Evolutionary conservation across 1,140 invertebrate species (phyloP).

Genomic region (Pygmarrhopalites habei): DNA sequence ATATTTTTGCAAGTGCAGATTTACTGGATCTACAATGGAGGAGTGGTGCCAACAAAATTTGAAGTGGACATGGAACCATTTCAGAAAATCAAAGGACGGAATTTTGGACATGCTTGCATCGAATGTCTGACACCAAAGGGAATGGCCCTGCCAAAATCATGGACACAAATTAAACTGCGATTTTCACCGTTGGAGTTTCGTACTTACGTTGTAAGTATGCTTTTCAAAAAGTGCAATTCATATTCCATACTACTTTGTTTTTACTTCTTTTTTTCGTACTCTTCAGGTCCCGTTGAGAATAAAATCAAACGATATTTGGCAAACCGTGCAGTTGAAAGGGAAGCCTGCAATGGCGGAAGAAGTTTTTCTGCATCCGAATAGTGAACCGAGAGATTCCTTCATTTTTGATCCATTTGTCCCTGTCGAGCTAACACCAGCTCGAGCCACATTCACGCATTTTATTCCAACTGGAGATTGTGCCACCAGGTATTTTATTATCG

Average conservation of each 20-base stretch:
- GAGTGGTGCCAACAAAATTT: slow-evolving; percentile 4
- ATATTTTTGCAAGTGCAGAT: slow-evolving; percentile 16
- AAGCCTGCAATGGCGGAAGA: not conserved
- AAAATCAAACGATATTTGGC: not conserved
- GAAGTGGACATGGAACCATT: slow-evolving; percentile 8
- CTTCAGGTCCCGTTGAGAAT: slow-evolving; percentile 7
- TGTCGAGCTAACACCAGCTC: not conserved
- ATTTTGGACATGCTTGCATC: slow-evolving; percentile 10
- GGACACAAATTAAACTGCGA: slow-evolving; percentile 14
- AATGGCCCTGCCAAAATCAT: slow-evolving; percentile 4
- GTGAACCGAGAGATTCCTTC: not conserved
- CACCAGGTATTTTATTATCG: not conserved
- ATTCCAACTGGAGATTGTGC: slow-evolving; percentile 9
- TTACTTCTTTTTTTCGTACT: not conserved
- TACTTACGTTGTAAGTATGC: not conserved
- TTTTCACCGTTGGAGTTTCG: slow-evolving; percentile 19
- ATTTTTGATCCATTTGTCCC: slow-evolving; percentile 15
- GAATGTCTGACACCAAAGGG: slow-evolving; percentile 14
- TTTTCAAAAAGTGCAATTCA: not conserved
- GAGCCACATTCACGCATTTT: slow-evolving; percentile 6
- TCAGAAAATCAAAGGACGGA: not conserved
- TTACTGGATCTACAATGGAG: slow-evolving; percentile 18
- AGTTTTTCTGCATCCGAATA: not conserved
- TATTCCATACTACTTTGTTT: not conserved
- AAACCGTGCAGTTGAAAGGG: not conserved